These are phyloP conservation scores for Trichogramma evanescens DNA, from an alignment of 2,888 invertebrate species.

Conservation along the genomic window DNA sequence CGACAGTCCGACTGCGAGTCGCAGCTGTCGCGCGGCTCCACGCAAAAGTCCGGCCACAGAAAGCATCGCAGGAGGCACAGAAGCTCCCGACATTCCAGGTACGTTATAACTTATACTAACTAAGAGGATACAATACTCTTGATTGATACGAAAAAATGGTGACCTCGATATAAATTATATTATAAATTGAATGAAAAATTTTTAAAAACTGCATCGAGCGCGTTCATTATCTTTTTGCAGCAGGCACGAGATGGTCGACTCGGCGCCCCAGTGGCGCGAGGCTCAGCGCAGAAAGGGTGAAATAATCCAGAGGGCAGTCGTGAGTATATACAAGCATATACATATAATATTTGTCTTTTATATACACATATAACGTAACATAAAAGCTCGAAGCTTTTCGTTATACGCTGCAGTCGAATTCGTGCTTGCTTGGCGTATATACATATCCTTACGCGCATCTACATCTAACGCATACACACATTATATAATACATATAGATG, in stretches of 20 bases:
- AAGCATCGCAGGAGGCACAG: conserved; percentile 66
- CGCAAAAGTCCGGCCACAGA: conserved; percentile 61
- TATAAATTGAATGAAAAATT: not conserved
- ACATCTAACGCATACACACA: too few species aligned
- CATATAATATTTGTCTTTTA: conserved; percentile 6
- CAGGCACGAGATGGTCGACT: conserved; percentile 71
- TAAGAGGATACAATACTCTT: too few species aligned
- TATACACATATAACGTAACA: not conserved
- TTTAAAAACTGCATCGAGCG: not conserved
- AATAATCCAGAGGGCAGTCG: conserved; percentile 45
- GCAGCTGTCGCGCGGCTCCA: conserved; percentile 79
- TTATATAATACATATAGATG: too few species aligned
- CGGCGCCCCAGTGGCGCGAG: conserved; percentile 83
- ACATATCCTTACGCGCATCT: too few species aligned
- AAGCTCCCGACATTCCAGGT: conserved; percentile 62
- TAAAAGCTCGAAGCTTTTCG: too few species aligned
- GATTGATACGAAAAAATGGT: too few species aligned
- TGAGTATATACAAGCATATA: conserved; percentile 26
- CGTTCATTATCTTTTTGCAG: conserved; percentile 19
- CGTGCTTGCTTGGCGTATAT: too few species aligned
- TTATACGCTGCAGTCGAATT: too few species aligned
- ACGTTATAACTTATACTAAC: conserved; percentile 5
- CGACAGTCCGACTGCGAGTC: conserved; percentile 85
- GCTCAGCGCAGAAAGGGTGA: conserved; percentile 70
- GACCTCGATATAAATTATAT: too few species aligned